phyloP scores from a whole-genome alignment of 2,888 invertebrate genomes.

The Biston stratarius region DNA sequence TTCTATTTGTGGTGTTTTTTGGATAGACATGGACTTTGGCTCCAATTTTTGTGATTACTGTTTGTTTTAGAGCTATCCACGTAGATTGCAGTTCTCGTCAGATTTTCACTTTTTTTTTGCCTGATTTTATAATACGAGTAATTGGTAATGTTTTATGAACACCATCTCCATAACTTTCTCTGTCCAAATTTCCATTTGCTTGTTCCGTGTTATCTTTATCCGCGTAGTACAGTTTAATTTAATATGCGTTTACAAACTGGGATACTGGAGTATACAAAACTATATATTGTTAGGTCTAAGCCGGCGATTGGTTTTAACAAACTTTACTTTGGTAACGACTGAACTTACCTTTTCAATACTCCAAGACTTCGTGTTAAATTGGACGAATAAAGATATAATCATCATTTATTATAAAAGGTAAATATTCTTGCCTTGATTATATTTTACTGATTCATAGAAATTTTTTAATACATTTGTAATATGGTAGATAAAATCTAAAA shows the following conservation, averaged over 20 bases:
- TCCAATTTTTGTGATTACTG: no score
- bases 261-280: constrained; percentile 60
- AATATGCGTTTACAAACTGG: constrained; percentile 70
- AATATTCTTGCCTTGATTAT: no score
- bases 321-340: constrained; percentile 28
- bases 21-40: no score
- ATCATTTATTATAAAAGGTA: no score
- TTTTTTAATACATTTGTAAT: no score
- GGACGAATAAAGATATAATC: not conserved
- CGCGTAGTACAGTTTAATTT: constrained; percentile 73
- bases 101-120: no score
- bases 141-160: not conserved
- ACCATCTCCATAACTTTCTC: constrained; percentile 45
- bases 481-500: no score
- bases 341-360: not conserved
- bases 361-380: not conserved
- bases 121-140: no score
- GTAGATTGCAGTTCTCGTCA: no score
- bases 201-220: constrained; percentile 73
- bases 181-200: constrained; percentile 65
- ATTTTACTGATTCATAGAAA: no score
- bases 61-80: no score
- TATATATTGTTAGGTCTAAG: constrained; percentile 45
- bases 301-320: constrained; percentile 45
- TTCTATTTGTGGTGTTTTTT: no score